phyloP scores from a whole-genome alignment of 2,888 invertebrate genomes.

The Lissocephala sabroskyi region DNA sequence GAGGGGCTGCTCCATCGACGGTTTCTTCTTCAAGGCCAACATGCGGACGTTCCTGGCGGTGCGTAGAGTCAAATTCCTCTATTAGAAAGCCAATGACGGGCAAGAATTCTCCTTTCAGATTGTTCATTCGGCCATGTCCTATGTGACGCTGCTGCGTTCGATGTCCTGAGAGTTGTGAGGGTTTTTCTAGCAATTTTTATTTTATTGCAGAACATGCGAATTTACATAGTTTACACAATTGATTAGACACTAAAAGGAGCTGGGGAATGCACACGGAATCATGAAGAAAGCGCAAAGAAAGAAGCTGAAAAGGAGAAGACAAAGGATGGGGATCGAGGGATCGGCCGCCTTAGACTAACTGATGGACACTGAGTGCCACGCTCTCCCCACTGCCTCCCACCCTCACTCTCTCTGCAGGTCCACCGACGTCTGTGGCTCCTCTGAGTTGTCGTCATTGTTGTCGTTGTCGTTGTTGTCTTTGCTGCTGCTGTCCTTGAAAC shows the following conservation, averaged over 20 bases:
- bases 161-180: slow-evolving; percentile 18
- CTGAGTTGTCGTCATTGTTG: slow-evolving; percentile 21
- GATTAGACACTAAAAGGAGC: slow-evolving; percentile 34
- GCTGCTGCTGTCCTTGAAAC: slow-evolving; percentile 1
- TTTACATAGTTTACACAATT: slow-evolving; percentile 49
- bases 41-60: slow-evolving; percentile 37
- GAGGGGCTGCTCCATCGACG: slow-evolving; percentile 26
- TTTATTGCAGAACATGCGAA: slow-evolving; percentile 55
- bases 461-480: slow-evolving; percentile 11
- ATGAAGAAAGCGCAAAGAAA: neutral
- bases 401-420: too few species aligned
- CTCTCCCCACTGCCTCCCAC: neutral
- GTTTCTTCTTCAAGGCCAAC: slow-evolving; percentile 41
- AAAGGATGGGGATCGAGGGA: slow-evolving; percentile 1
- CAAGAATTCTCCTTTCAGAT: slow-evolving; percentile 26
- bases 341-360: neutral
- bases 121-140: slow-evolving; percentile 34
- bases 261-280: neutral
- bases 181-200: slow-evolving; percentile 44
- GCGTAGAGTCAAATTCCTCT: too few species aligned
- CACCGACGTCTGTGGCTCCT: too few species aligned
- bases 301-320: slow-evolving; percentile 8
- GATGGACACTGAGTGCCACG: too few species aligned
- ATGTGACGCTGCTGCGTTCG: slow-evolving; percentile 35
- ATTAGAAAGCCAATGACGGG: too few species aligned